Base-by-base conservation (phyloP, 2,113 vertebrate species). In the Polypterus senegalus region DNA sequence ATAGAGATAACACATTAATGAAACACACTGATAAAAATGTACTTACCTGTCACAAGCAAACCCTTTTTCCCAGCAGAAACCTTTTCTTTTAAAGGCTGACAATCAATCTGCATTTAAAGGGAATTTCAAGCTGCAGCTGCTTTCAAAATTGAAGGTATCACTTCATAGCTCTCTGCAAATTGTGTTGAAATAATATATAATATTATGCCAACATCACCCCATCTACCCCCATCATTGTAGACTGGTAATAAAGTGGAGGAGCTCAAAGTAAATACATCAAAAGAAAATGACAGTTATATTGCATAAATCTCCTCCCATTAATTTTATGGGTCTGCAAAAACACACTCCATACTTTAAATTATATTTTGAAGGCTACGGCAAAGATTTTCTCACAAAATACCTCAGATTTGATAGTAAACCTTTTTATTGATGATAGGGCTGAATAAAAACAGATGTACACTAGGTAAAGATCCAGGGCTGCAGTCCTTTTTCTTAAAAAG, bases 261-360 rank as follows among this genome's bases (percentile, higher is more conserved):
- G 10, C 51, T 52, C 51, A 52, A 52, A 52, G 51, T 52, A 10
- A 52, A 52, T 52, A 10, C 10, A 52, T 52, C 51, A 52, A 52
- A 52, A 52, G 51, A 52, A 52, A 52, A 52, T 52, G 51, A 52
- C 51, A 52, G 51, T 52, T 52, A 4, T 52, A 52, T 52, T 52
- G 51, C 51, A 52, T 52, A 52, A 52, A 52, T 52, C 51, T 8
- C 51, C 51, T 52, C 51, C 4, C 51, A 52, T 3, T 10, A 52
- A 52, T 52, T 52, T 52, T 52, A 52, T 52, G 10, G 51, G 3
- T 3, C 51, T 52, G 10, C 7, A 52, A 52, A 52, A 52, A 52
- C 7, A 3, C 4, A 52, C 51, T 8, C 51, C 51, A 52, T 7
- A 8, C 7, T 52, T 52, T 10, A 52, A 52, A 52, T 52, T 52